A percentile compares a stretch with the other conserved stretches of the same genome.
These are phyloP conservation scores for Morpho deidamia DNA, from an alignment of 2,888 invertebrate species.

Conservation along the genomic window DNA sequence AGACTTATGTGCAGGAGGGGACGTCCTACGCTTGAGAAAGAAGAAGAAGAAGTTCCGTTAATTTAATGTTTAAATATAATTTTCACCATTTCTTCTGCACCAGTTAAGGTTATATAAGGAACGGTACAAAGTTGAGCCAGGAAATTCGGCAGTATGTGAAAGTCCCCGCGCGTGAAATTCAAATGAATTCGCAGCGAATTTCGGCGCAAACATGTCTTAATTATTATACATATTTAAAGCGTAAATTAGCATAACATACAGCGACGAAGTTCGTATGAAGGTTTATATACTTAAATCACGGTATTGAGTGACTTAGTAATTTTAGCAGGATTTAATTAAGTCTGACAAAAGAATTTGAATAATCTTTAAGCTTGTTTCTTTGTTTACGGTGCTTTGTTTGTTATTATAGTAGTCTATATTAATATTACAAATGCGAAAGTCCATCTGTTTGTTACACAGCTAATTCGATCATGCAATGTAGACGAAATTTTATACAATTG, in stretches of 20 bases:
- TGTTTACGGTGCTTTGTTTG: too few species aligned
- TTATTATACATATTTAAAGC: constrained; percentile 23
- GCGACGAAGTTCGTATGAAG: constrained; percentile 13
- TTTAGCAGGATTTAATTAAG: constrained; percentile 2
- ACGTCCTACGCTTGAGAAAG: too few species aligned
- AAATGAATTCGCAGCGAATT: constrained; percentile 19
- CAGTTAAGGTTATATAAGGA: not conserved
- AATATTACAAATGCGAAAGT: too few species aligned
- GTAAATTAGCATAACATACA: constrained; percentile 15
- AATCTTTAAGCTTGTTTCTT: not conserved
- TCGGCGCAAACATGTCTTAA: constrained; percentile 16
- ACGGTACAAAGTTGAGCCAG: not conserved
- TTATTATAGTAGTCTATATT: too few species aligned
- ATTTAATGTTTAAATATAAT: too few species aligned
- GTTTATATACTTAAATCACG: constrained; percentile 5
- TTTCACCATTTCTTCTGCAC: not conserved
- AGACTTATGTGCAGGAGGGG: too few species aligned
- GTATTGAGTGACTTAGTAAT: constrained; percentile 3
- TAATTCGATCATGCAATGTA: too few species aligned
- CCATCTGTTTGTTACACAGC: too few species aligned
- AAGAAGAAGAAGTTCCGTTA: too few species aligned
- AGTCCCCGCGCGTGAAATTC: constrained; percentile 20
- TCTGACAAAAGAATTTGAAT: not conserved
- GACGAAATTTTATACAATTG: too few species aligned
- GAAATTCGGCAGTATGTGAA: constrained; percentile 13